A percentile compares a stretch with the other conserved stretches of the same genome.
These are phyloP conservation scores for Lucinisca nassula DNA, from an alignment of 2,888 invertebrate species.

Conservation along the genomic window DNA sequence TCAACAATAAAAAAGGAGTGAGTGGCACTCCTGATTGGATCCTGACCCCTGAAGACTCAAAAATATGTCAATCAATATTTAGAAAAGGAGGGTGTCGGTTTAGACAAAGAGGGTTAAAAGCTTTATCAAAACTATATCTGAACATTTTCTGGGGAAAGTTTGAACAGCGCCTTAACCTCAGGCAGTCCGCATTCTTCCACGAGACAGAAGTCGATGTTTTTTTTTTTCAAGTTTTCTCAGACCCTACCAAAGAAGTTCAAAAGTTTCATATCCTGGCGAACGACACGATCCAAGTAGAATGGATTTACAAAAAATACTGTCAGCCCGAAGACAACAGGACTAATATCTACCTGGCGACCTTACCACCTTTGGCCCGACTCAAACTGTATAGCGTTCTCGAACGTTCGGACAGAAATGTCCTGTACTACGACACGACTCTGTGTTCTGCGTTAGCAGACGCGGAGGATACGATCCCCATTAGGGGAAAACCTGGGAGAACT, in stretches of 20 bases:
- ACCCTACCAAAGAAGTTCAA: conserved; percentile 21
- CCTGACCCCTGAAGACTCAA: not conserved
- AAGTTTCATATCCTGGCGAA: conserved; percentile 24
- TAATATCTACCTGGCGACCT: conserved; percentile 48
- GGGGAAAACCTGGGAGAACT: conserved; percentile 84
- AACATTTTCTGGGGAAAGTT: conserved; percentile 31
- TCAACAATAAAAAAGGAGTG: conserved; percentile 45
- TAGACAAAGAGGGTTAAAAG: not conserved
- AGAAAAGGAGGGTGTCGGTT: not conserved
- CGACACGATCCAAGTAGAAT: conserved; percentile 43
- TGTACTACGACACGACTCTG: conserved; percentile 61
- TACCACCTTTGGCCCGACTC: conserved; percentile 50
- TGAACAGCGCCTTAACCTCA: not conserved
- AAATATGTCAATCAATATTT: not conserved
- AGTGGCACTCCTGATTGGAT: not conserved
- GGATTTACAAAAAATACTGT: conserved; percentile 35
- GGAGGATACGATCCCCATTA: conserved; percentile 29
- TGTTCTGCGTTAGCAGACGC: not conserved
- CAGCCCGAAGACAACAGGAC: conserved; percentile 28
- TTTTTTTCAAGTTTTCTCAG: conserved; percentile 16
- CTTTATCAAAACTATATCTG: conserved; percentile 21
- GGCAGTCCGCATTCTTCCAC: not conserved
- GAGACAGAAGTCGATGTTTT: conserved; percentile 18
- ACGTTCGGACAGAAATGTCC: conserved; percentile 17
- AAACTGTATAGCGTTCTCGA: conserved; percentile 48